These are phyloP conservation scores for Poeciliopsis turrubarensis DNA, from an alignment of 2,113 vertebrate species.

Conservation along the genomic window DNA sequence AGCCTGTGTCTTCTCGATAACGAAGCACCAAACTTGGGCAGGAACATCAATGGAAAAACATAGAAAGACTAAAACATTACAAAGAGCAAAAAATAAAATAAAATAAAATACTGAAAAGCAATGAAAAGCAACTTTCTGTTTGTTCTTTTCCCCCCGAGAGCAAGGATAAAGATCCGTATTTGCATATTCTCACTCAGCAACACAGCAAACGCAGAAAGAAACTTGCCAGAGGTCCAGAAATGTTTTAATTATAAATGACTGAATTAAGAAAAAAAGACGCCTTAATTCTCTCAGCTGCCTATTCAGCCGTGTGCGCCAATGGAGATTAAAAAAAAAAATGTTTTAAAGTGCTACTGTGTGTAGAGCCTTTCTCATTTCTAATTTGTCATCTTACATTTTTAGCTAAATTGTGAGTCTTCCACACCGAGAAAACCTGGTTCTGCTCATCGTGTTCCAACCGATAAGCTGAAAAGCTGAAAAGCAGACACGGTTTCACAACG, in stretches of 20 bases:
- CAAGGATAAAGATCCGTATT: conserved; percentile 24
- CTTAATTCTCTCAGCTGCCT: conserved; percentile 37
- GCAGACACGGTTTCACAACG: not conserved
- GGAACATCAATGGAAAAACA: not conserved
- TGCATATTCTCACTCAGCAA: conserved; percentile 16
- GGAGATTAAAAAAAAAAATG: conserved; percentile 4
- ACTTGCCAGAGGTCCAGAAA: conserved; percentile 30
- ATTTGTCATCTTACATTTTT: conserved; percentile 6
- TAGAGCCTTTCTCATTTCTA: conserved; percentile 11
- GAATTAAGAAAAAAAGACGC: conserved; percentile 20
- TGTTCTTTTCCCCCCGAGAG: not conserved
- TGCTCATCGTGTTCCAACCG: not conserved
- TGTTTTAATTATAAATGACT: conserved; percentile 60
- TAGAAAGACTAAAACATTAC: not conserved
- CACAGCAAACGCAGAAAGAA: conserved; percentile 14
- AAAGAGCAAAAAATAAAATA: not conserved
- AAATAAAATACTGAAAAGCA: not conserved
- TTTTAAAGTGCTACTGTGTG: conserved; percentile 1
- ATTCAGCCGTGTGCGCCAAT: conserved; percentile 17
- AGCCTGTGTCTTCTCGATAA: not conserved
- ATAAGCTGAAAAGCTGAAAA: not conserved
- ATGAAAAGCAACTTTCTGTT: not conserved
- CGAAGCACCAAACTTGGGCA: not conserved
- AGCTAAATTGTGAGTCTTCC: not conserved
- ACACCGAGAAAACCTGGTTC: not conserved